Evolutionary conservation across 2,113 vertebrate species (phyloP).

Genomic region (Callaeas wilsoni): DNA sequence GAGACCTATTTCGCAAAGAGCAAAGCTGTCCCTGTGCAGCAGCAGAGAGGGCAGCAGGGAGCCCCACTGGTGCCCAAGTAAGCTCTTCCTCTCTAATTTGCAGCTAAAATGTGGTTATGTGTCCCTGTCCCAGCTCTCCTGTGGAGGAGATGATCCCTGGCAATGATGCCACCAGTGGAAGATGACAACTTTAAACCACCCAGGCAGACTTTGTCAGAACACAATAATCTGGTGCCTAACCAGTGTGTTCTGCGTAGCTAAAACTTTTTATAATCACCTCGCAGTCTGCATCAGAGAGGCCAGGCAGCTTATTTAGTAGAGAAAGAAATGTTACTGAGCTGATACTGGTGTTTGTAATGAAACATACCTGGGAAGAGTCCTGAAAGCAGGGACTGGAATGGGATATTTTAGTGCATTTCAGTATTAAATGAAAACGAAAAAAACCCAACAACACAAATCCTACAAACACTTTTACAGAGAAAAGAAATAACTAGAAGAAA

Average conservation of each 20-base stretch:
- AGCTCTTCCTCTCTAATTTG: neutral
- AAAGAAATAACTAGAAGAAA: neutral
- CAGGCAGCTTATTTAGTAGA: neutral
- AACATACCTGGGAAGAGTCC: neutral
- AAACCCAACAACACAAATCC: neutral
- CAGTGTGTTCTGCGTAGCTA: neutral
- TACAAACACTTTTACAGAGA: neutral
- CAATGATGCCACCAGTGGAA: neutral
- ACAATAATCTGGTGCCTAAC: neutral
- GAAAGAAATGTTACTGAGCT: neutral
- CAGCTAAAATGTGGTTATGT: neutral
- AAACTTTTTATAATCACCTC: neutral
- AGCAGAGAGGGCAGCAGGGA: neutral
- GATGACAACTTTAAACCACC: neutral
- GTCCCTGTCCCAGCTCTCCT: neutral
- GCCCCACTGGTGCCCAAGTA: neutral
- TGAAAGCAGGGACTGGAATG: neutral
- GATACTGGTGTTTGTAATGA: neutral
- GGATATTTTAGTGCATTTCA: neutral
- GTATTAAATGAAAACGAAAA: neutral
- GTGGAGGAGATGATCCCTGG: neutral
- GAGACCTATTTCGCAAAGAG: accelerated
- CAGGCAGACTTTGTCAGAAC: neutral
- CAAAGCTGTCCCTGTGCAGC: neutral
- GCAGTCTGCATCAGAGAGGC: neutral